Conservation (phyloP, 2,888 invertebrate species). For the Andrena camellia region DNA sequence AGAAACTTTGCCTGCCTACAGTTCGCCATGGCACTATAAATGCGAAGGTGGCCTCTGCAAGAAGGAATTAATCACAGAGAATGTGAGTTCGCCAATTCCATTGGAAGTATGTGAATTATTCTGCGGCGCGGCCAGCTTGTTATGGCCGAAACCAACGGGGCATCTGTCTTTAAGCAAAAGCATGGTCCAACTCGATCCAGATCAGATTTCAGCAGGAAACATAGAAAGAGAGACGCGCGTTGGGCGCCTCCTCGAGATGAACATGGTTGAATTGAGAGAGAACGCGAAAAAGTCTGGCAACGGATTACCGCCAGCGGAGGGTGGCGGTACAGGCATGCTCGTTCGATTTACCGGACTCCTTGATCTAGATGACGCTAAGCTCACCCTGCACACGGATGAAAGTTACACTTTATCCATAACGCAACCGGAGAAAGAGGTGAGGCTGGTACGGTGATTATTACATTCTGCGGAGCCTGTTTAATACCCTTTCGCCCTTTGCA, state of each 20-base stretch:
- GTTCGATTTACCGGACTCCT: constrained; percentile 67
- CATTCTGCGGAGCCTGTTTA: not conserved
- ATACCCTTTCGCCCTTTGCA: too few species aligned
- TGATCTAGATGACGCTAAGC: constrained; percentile 67
- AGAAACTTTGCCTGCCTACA: constrained; percentile 47
- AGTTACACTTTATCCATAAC: constrained; percentile 84
- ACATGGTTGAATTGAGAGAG: constrained; percentile 70
- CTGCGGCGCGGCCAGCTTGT: constrained; percentile 87
- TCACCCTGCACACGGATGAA: constrained; percentile 88
- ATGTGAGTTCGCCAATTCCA: constrained; percentile 71
- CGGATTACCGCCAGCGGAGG: constrained; percentile 2
- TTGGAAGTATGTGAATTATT: constrained; percentile 89
- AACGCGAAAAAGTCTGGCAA: constrained; percentile 39
- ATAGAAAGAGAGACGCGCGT: constrained; percentile 76
- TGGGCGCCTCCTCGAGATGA: constrained; percentile 72
- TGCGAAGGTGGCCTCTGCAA: constrained; percentile 80
- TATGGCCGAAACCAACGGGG: constrained; percentile 90
- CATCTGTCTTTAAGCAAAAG: constrained; percentile 86
- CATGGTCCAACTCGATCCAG: constrained; percentile 86
- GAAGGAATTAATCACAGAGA: constrained; percentile 74
- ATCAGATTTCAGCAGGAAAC: constrained; percentile 85
- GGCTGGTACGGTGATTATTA: constrained; percentile 34
- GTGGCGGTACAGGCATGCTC: constrained; percentile 67
- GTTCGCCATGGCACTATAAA: constrained; percentile 82
- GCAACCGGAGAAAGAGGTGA: constrained; percentile 52